Evolutionary conservation across 1,140 invertebrate species (phyloP), one percentile per base, ranked within the genome.

Genomic region (Bombus confusus): DNA sequence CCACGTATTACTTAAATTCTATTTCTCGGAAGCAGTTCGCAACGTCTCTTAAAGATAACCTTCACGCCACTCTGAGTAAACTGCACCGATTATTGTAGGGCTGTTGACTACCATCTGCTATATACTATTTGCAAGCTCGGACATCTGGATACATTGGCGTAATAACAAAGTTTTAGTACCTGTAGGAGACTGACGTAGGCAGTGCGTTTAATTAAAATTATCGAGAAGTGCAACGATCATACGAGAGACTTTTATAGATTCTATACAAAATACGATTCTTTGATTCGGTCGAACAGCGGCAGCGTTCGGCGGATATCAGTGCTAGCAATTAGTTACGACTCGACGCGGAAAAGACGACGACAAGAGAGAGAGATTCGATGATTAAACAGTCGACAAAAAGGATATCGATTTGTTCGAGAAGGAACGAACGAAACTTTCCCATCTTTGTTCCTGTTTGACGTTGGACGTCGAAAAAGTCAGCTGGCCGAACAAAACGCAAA

Each of bases 51-150:
- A 83, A 81, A 75, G 86, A 78, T 73, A 77, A 80, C n/a, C 71
- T 47, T 25, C 59, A 13, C 6, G 59, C 77, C 39, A 79, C 52
- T 52, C 81, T 68, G 80, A 83, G 79, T 81, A 88, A 90, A 86
- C 83, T 83, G 85, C 84, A 81, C 64, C 66, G 79, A 76, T 89
- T 90, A 90, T 89, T 88, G 87, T 66, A 82, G 66, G 73, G 80
- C 82, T 80, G 78, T 87, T 83, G 79, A 5, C 83, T 87, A 85
- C 83, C 88, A 89, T 89, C 87, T 91, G 87, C 88, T 86, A 73
- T 87, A 71, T 80, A 79, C 85, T 88, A 91, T 86, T 88, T 88
- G 84, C 72, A 86, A 91, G 85, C 74, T 80, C 79, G 84, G 71
- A 66, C 83, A 86, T 88, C 80, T 87, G 83, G 80, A 87, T 79